Conservation (phyloP, 2,888 invertebrate species). For the Flexamia atlantica region DNA sequence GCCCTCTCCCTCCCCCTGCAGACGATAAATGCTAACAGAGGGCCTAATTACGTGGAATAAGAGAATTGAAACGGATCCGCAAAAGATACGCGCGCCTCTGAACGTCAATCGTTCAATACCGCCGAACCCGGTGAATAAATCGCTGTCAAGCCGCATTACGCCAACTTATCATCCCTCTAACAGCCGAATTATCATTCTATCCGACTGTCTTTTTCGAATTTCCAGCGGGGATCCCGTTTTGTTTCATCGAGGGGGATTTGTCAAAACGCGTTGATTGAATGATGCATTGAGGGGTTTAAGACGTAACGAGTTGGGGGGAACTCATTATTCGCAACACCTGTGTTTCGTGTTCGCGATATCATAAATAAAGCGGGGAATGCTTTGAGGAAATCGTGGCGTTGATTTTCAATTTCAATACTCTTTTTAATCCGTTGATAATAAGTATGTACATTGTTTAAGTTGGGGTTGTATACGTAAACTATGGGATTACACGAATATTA, state of each 20-base stretch:
- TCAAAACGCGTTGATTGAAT: conserved; percentile 11
- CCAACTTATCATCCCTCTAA: conserved; percentile 32
- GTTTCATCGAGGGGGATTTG: conserved; percentile 19
- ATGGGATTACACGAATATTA: no score
- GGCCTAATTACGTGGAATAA: conserved; percentile 33
- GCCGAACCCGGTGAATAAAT: conserved; percentile 12
- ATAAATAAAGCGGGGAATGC: no score
- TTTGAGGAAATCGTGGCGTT: no score
- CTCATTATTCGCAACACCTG: no score
- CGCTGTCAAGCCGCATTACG: conserved; percentile 42
- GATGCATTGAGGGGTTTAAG: background rate
- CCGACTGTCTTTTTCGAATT: conserved; percentile 30
- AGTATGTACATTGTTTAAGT: no score
- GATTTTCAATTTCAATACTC: no score
- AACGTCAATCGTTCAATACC: conserved; percentile 16
- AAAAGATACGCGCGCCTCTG: background rate
- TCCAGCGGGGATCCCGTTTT: conserved; percentile 8
- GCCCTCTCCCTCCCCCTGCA: background rate
- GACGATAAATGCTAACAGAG: conserved; percentile 22
- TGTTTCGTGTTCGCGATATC: no score
- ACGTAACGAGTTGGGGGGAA: no score
- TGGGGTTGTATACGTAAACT: no score
- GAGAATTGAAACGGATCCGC: background rate
- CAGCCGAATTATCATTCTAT: conserved; percentile 34
- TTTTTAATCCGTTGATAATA: no score